Evolutionary conservation across 2,888 invertebrate species (phyloP).

Genomic region (Pandemis cinnamomeana): DNA sequence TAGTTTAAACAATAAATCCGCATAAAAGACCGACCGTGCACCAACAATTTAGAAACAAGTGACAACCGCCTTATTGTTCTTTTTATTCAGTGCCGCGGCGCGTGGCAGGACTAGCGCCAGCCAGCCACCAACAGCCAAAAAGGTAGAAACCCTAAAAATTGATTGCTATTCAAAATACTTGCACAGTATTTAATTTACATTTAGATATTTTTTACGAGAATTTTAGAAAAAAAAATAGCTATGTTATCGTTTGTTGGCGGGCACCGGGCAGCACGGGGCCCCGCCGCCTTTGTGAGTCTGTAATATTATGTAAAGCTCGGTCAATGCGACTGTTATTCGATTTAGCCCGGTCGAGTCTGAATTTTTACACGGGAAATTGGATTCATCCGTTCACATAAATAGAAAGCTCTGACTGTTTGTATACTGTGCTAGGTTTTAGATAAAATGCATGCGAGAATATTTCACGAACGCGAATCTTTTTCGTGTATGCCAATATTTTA

Average conservation of each 20-base stretch:
- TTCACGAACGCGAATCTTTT: background rate
- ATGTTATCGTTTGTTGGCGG: background rate
- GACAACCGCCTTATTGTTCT: too few species aligned
- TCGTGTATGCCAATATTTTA: slow-evolving; percentile 3
- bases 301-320: slow-evolving; percentile 58
- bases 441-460: slow-evolving; percentile 1
- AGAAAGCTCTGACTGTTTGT: slow-evolving; percentile 23
- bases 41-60: too few species aligned
- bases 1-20: too few species aligned
- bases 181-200: too few species aligned
- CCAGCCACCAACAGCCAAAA: too few species aligned
- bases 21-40: too few species aligned
- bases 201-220: too few species aligned
- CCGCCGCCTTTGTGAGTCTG: slow-evolving; percentile 43
- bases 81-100: too few species aligned
- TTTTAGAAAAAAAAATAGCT: background rate
- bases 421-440: slow-evolving; percentile 11
- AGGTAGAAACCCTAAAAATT: too few species aligned
- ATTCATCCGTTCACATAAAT: slow-evolving; percentile 54
- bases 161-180: too few species aligned
- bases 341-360: slow-evolving; percentile 53
- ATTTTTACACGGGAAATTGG: slow-evolving; percentile 74
- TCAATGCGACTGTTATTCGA: slow-evolving; percentile 60
- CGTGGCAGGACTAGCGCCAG: too few species aligned
- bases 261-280: background rate